Evolutionary conservation across 2,797 vertebrate species (phyloP), one percentile per base, ranked within the genome.

Genomic region (Emys orbicularis): DNA sequence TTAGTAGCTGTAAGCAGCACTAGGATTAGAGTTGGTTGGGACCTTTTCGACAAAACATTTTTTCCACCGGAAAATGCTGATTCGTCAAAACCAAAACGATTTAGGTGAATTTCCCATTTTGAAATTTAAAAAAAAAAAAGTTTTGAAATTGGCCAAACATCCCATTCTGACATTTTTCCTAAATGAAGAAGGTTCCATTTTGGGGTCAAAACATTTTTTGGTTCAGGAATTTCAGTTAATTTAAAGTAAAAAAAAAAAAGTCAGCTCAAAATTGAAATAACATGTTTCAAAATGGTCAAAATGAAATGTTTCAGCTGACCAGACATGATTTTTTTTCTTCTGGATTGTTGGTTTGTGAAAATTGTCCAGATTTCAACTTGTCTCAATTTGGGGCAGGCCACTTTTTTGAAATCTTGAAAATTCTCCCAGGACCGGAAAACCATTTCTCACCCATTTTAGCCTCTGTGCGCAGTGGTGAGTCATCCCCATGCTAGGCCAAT

Each of bases 341-440:
- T 15, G 7, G 1, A 10, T 76, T 91, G 5, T 3, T 49, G 4
- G 16, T 44, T 13, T 34, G 41, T 0, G 2, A 11, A 13, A 0
- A n/a, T 79, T 59, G 37, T 79, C 3, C 31, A 74, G 44, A 10
- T 52, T 94, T 83, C 34, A 2, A 8, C 1, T 93, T 34, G 9
- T 49, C 12, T 4, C 1, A 12, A 0, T 68, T 44, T 82, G 1
- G 5, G 4, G 12, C 34, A 83, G 81, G 27, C 27, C 85, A 83
- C 83, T 15, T 88, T 23, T 21, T 2, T 7, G 34, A 92, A 18
- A 19, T 68, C 16, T 4, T 54, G 13, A 74, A 12, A 44, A 44
- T 44, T 59, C 18, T 83, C 81, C 81, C 41, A 15, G 79, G 9
- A 8, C 25, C 10, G 8, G 44, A 29, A 87, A 19, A 2, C 21